These are phyloP conservation scores for Cryptoprocta ferox DNA, from an alignment of 2,797 vertebrate genomes.

Conservation along the genomic window DNA sequence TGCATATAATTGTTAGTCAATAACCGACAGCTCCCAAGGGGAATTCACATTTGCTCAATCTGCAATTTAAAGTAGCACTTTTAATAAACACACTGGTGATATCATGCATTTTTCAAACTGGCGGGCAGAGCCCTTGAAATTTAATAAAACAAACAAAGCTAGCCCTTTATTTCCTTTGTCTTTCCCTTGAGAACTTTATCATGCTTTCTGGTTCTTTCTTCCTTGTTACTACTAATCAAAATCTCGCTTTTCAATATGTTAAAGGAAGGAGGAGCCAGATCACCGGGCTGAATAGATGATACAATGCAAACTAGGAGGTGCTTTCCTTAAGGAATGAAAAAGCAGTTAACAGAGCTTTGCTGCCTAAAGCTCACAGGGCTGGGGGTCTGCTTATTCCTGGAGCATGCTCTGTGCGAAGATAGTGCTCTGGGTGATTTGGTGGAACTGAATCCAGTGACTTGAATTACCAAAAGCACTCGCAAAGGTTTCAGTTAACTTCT, in stretches of 20 bases:
- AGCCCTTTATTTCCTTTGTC: conserved; percentile 56
- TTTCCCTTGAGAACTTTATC: conserved; percentile 51
- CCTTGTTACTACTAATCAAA: background rate
- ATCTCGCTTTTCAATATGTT: conserved; percentile 31
- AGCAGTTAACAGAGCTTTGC: background rate
- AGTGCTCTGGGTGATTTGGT: background rate
- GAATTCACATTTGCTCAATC: conserved; percentile 62
- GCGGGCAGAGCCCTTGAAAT: conserved; percentile 40
- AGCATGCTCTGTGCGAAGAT: background rate
- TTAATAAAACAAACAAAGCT: conserved; percentile 59
- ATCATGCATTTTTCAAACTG: conserved; percentile 62
- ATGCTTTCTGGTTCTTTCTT: conserved; percentile 18
- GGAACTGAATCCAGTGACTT: conserved; percentile 25
- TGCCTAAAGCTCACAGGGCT: background rate
- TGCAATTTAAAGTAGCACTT: conserved; percentile 68
- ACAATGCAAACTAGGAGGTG: background rate
- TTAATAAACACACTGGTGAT: conserved; percentile 62
- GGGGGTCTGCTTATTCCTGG: background rate
- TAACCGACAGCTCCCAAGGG: conserved; percentile 7
- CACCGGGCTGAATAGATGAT: background rate
- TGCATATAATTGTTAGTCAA: conserved; percentile 33
- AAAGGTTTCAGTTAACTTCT: background rate
- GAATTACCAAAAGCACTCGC: background rate
- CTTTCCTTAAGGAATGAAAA: background rate
- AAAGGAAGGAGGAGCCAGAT: background rate